phyloP scores from a whole-genome alignment of 2,888 invertebrate genomes.

The Erebia ligea region DNA sequence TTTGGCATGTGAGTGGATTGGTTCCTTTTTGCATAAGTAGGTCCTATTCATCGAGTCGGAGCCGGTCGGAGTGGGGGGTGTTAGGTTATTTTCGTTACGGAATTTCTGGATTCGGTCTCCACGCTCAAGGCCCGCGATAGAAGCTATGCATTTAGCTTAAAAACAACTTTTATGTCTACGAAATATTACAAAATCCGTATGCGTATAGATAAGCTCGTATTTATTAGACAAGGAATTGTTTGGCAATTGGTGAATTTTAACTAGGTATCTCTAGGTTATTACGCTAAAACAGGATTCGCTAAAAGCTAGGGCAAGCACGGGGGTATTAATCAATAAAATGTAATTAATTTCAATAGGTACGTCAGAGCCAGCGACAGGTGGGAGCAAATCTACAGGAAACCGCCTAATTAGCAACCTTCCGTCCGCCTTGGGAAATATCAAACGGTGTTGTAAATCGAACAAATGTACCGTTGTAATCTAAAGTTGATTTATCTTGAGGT shows the following conservation, averaged over 20 bases:
- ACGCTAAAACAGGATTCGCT: not conserved
- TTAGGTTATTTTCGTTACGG: too few species aligned
- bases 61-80: too few species aligned
- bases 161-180: too few species aligned
- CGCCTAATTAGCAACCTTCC: slow-evolving; percentile 64
- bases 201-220: too few species aligned
- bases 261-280: not conserved
- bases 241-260: not conserved
- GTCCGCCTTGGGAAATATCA: slow-evolving; percentile 49
- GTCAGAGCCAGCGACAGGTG: slow-evolving; percentile 76
- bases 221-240: too few species aligned
- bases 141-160: too few species aligned
- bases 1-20: too few species aligned
- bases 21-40: too few species aligned
- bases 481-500: slow-evolving; percentile 34
- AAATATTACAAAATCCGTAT: too few species aligned
- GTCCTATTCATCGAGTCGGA: too few species aligned
- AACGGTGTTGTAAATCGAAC: slow-evolving; percentile 54
- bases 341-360: slow-evolving; percentile 78
- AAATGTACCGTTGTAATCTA: slow-evolving; percentile 56
- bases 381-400: slow-evolving; percentile 79
- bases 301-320: slow-evolving; percentile 26
- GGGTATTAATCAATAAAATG: slow-evolving; percentile 73
- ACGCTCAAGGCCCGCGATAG: too few species aligned
- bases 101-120: too few species aligned